Base-by-base conservation (phyloP, 2,797 vertebrate genomes). In the Pampus argenteus region DNA sequence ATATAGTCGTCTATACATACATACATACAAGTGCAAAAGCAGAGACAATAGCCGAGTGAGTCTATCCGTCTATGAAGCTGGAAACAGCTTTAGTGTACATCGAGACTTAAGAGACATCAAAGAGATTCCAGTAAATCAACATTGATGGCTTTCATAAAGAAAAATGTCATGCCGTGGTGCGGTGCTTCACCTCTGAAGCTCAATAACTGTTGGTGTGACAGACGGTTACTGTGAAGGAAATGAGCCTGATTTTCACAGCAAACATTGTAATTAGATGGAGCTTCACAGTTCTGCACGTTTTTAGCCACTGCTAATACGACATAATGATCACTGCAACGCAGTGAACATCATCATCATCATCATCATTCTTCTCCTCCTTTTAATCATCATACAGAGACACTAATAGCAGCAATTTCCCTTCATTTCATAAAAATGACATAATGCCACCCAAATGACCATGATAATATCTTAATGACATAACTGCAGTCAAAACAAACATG, bases 401-500 rank as follows among this genome's bases (percentile, higher is more conserved):
- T 85, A 85, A 86, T 84, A 9, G 81, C 84, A 78, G 84, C 77
- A 67, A 87, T 90, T 92, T 91, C 86, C 88, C 38, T 87, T 88
- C 79, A 82, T 91, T 84, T 87, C 63, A 82, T 76, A 71, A 76
- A 65, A 74, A 83, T 88, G 86, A 89, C 78, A 85, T 83, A 61
- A 85, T 38, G 48, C 66, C 82, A 77, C 69, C 82, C 78, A 80
- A 55, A 85, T 85, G 60, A 79, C 66, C 51, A 57, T 9, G 83
- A 91, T 88, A 56, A 80, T 55, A 90, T 91, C 88, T 90, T 68
- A 73, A 84, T 78, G 63, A 84, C 74, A 74, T 73, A 80, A 79
- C 34, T 54, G 61, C 73, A 84, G 74, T 74, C 61, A 66, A 83
- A 86, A 88, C 64, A 91, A 88, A 78, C 73, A 73, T 23, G 22